These are phyloP conservation scores for Drosophila hamatofila DNA, from an alignment of 2,888 invertebrate species.

Conservation along the genomic window DNA sequence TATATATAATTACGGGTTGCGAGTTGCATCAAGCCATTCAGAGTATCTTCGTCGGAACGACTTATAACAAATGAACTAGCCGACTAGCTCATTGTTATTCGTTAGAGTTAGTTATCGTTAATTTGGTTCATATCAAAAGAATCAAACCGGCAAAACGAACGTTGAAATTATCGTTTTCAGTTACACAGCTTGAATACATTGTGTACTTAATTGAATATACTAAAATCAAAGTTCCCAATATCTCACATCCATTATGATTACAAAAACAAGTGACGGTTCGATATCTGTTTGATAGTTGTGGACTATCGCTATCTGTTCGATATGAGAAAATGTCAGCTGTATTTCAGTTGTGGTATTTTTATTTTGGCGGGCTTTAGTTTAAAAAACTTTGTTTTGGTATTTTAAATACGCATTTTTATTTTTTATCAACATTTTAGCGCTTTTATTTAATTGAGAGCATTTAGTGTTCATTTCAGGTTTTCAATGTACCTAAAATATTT, in stretches of 20 bases:
- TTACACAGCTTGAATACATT: neutral
- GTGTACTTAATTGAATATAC: neutral
- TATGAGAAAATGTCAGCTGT: neutral
- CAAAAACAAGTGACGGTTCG: neutral
- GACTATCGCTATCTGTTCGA: neutral
- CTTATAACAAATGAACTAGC: constrained; percentile 9
- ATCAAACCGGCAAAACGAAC: neutral
- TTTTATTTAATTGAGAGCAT: no score
- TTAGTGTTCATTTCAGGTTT: no score
- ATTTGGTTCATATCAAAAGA: neutral
- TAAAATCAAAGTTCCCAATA: neutral
- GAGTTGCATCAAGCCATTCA: constrained; percentile 20
- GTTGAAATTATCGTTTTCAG: neutral
- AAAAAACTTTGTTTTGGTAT: neutral
- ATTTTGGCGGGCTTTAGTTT: neutral
- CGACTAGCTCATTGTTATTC: neutral
- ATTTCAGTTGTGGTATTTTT: neutral
- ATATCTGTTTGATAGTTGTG: neutral
- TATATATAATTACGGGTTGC: constrained; percentile 23
- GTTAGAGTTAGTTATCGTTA: neutral
- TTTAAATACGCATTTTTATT: no score
- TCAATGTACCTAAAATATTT: no score
- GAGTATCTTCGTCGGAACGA: constrained; percentile 7
- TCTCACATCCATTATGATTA: neutral
- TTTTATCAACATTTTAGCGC: no score